Base-by-base conservation (phyloP, 2,797 vertebrate species). In the Benthosema pterotum region DNA sequence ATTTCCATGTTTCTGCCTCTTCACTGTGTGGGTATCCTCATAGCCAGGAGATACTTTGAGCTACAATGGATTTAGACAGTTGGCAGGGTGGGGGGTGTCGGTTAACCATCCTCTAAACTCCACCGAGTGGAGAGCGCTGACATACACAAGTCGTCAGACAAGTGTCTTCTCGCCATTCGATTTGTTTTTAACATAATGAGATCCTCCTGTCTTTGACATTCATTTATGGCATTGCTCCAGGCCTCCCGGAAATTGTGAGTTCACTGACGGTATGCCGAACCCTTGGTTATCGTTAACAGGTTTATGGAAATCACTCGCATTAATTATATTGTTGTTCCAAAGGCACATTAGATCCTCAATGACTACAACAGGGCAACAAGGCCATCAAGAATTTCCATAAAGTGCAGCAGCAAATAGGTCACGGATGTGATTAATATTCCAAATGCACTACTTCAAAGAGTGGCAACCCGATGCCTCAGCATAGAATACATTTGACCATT, bases 401-500 rank as follows among this genome's bases (percentile, higher is more conserved):
- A 84, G 71, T 78, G 69, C 84, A 82, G 82, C 66, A 84, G 83
- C 80, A 91, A 90, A 89, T 89, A 87, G 89, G 88, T 87, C 87
- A 88, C 76, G 83, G 80, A 87, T 83, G 80, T 79, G 74, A 90
- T 91, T 88, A 87, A 85, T 83, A 90, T 89, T 88, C 80, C 78
- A 80, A 84, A 84, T 60, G 77, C 62, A 60, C 49, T 60, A 89
- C 89, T 82, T 91, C 87, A 91, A 90, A 91, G 87, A 80, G 75
- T 60, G 69, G 67, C 72, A 78, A 72, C 63, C 79, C 72, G 72
- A 60, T 71, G 81, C 83, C 67, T 86, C 79, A 62, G 86, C 84
- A 67, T 75, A 83, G 83, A 81, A 79, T 78, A 63, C 78, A 67
- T 86, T 85, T 88, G 87, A 91, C 87, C 90, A 87, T 77, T 87